Evolutionary conservation across 2,797 vertebrate species (phyloP).

Genomic region (Stomatorhinus walkeri): DNA sequence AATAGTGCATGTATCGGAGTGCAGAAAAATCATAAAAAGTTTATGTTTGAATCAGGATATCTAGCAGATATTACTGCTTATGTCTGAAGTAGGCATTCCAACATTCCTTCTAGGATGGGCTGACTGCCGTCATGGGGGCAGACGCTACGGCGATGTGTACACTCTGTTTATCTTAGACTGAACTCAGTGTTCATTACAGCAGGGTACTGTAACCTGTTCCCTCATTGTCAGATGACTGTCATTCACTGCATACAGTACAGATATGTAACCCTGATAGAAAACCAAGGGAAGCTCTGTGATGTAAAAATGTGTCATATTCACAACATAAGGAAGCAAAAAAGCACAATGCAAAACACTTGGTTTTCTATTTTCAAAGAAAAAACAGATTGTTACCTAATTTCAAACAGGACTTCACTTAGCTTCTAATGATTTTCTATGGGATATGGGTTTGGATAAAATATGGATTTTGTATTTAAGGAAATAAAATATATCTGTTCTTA

Average conservation of each 20-base stretch:
- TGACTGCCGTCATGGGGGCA: neutral
- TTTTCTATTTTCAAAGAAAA: conserved; percentile 6
- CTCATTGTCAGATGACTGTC: neutral
- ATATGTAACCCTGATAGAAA: neutral
- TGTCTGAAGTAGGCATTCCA: conserved; percentile 1
- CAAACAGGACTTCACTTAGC: neutral
- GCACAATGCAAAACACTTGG: neutral
- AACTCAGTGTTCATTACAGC: neutral
- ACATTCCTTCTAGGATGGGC: neutral
- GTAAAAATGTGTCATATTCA: neutral
- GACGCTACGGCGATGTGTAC: neutral
- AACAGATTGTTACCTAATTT: neutral
- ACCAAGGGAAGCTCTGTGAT: neutral
- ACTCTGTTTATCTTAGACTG: neutral
- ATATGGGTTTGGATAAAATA: neutral
- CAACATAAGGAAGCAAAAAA: neutral
- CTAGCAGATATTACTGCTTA: neutral
- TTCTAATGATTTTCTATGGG: conserved; percentile 9
- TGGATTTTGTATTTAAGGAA: neutral
- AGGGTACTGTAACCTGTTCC: neutral
- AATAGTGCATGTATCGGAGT: neutral
- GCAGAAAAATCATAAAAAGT: conserved; percentile 3
- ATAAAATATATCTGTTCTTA: neutral
- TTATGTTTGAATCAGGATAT: neutral
- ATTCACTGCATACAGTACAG: neutral